A percentile compares a stretch with the other conserved stretches of the same genome.
Conservation (phyloP, 2,113 vertebrate genomes). For the Ptyas mucosa region DNA sequence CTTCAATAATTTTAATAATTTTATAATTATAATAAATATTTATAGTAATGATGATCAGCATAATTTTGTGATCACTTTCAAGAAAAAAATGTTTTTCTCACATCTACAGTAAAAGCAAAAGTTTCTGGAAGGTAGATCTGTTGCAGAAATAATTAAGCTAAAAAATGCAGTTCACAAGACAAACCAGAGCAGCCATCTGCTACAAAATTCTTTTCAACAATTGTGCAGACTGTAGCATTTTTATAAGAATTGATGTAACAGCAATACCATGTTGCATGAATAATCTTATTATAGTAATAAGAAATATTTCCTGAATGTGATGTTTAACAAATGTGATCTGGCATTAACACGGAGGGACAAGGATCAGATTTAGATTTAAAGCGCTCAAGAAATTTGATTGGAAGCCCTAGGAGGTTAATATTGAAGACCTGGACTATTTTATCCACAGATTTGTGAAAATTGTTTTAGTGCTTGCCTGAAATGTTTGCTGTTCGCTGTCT, state of each 20-base stretch:
- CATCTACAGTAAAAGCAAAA: not conserved
- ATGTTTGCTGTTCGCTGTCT: not conserved
- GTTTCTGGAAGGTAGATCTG: not conserved
- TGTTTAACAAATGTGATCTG: slow-evolving; percentile 28
- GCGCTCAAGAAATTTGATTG: not conserved
- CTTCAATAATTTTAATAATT: not conserved
- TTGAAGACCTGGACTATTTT: not conserved
- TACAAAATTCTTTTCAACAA: slow-evolving; percentile 11
- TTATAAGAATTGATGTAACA: not conserved
- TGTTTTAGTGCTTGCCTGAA: not conserved
- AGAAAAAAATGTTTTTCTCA: not conserved
- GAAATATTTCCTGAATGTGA: not conserved
- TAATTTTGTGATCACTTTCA: not conserved
- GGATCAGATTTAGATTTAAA: slow-evolving; percentile 3
- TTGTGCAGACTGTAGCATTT: slow-evolving; percentile 7
- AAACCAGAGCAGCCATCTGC: not conserved
- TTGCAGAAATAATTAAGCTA: slow-evolving; percentile 9
- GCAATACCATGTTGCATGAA: slow-evolving; percentile 22
- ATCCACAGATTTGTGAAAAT: not conserved
- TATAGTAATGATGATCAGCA: not conserved
- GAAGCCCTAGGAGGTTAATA: not conserved
- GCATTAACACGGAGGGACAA: slow-evolving; percentile 10
- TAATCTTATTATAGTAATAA: slow-evolving; percentile 2
- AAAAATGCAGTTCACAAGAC: not conserved
- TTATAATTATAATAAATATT: not conserved